Evolutionary conservation across 1,140 invertebrate genomes (phyloP), one percentile per base, ranked within the genome.

Genomic region (Apis mellifera): DNA sequence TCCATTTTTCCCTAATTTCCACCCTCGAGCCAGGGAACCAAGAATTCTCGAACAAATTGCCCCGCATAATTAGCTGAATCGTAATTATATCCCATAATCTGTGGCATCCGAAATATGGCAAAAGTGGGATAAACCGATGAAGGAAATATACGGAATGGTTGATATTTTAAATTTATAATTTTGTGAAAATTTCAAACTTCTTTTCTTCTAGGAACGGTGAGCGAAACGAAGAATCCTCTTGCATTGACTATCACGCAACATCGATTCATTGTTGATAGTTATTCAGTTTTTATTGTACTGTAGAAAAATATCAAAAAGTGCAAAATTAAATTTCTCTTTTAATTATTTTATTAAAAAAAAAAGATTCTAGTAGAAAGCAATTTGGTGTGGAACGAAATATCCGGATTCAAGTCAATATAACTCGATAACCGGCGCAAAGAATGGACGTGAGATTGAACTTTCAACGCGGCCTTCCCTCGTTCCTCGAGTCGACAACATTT

Each of bases 401-500:
- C 32, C 4, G 17, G 12, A 64, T 19, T 42, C 7, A 48, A 73
- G 32, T 7, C 17, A 42, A 65, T 48, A 32, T 55, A 74, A 80
- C 19, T 73, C 70, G 78, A 65, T 73, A 80, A 55, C 60, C 21
- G 15, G 15, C 52, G 69, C 70, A 15, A 74, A 80, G 52, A 65
- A 80, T 21, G 60, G 60, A 7, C n/a, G 32, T 32, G 60, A 50
- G 42, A 57, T 73, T 80, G 23, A 65, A 80, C 78, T 74, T 57
- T 57, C 50, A 74, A 80, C 50, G 78, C 26, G 7, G 12, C 21
- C 57, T 21, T 17, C 78, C 60, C 73, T 55, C 77, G 23, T 48
- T 62, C 32, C n/a, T 32, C 50, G 21, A 62, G n/a, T 42, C 60
- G 70, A 60, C 70, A 80, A 80, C 60, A 52, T 80, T 80, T 74